These are phyloP conservation scores for Hyperoplus immaculatus DNA, from an alignment of 2,797 vertebrate genomes.

Conservation along the genomic window DNA sequence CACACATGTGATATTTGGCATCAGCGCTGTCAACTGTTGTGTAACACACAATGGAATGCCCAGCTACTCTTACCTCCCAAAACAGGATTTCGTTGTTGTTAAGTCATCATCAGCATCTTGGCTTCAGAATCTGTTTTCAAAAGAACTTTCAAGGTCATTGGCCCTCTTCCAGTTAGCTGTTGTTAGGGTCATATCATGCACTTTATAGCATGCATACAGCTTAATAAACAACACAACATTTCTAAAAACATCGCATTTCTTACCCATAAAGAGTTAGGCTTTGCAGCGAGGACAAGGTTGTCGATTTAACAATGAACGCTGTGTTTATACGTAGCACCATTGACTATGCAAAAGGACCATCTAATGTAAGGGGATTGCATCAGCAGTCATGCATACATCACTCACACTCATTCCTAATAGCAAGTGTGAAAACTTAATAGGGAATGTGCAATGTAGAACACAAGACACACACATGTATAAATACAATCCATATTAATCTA, in stretches of 20 bases:
- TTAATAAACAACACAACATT: not conserved
- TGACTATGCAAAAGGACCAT: not conserved
- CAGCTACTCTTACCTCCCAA: conserved; percentile 26
- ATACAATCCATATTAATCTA: not conserved
- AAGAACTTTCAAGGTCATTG: conserved; percentile 28
- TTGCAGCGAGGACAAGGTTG: not conserved
- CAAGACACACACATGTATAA: not conserved
- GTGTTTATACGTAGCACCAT: not conserved
- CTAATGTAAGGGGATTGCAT: not conserved
- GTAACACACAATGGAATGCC: conserved; percentile 50
- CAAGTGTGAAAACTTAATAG: not conserved
- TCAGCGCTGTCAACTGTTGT: conserved; percentile 47
- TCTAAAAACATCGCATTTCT: too few species aligned
- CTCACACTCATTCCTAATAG: not conserved
- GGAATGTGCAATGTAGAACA: not conserved
- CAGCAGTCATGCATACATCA: not conserved
- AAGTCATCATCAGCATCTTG: conserved; percentile 40
- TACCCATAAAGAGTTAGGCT: too few species aligned
- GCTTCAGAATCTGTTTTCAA: conserved; percentile 24
- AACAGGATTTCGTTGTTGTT: conserved; percentile 27
- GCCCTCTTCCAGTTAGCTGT: not conserved
- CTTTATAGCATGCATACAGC: too few species aligned
- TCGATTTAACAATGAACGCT: not conserved
- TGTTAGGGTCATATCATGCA: not conserved
- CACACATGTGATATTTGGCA: conserved; percentile 9